Conservation (phyloP, 2,113 vertebrate species). For the Mesoclemmys tuberculata region DNA sequence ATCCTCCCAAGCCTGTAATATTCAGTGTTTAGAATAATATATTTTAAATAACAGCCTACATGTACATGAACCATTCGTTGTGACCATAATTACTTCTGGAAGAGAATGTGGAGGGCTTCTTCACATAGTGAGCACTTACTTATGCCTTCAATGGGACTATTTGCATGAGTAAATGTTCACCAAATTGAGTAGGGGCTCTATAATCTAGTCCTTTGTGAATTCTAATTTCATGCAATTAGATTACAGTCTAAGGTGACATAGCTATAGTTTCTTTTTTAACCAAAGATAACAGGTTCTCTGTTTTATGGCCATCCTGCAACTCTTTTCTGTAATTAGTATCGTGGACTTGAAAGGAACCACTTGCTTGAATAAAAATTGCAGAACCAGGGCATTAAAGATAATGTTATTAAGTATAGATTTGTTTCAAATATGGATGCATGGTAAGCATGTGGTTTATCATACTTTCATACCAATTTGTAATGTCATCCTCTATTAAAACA, state of each 20-base stretch:
- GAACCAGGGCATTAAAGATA: not conserved
- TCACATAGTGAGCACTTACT: not conserved
- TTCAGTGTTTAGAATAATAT: not conserved
- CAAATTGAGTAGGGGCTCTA: not conserved
- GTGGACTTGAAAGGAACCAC: not conserved
- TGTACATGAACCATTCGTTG: not conserved
- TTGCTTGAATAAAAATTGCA: not conserved
- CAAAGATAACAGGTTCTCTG: not conserved
- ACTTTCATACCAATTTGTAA: not conserved
- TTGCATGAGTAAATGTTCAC: not conserved
- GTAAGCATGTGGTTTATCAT: not conserved
- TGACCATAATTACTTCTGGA: not conserved
- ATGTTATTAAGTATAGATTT: not conserved
- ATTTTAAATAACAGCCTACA: not conserved
- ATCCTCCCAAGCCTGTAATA: not conserved
- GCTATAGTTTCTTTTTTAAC: not conserved
- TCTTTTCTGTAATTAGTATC: not conserved
- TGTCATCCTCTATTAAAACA: not conserved
- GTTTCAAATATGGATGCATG: not conserved
- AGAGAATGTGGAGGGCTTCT: not conserved
- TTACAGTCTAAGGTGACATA: not conserved
- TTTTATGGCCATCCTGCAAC: not conserved
- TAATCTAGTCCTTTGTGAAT: not conserved
- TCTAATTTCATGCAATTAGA: not conserved
- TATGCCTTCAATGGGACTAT: not conserved